Evolutionary conservation across 2,888 invertebrate genomes (phyloP), one percentile per base, ranked within the genome.

Genomic region (Scaptomyza flava): DNA sequence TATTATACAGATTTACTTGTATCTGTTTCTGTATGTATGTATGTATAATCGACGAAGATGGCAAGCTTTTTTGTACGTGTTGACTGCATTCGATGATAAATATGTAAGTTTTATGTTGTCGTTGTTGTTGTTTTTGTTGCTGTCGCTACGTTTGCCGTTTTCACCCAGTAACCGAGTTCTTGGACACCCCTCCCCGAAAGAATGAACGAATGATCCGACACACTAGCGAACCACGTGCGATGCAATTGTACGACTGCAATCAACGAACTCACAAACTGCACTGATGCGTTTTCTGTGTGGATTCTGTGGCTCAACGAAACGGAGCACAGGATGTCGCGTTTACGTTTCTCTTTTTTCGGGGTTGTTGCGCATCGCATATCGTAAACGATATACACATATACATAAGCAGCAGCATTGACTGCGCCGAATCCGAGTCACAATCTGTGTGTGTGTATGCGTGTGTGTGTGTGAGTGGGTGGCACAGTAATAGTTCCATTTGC

Each of bases 131-230:
- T 56, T 64, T 17, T 20, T 63, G 68, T 53, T 58, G 67, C 51
- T 68, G 53, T 67, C 77, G 64, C 61, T 60, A 68, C 3, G 6
- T 5, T 68, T 67, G 75, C 72, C 63, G 69, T 81, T 89, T 90
- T 90, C 84, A 89, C 89, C 89, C 81, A 90, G 89, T 90, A 89
- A 90, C 89, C 89, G 89, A 90, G 81, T 89, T 89, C 70, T 71
- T 56, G 72, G 75, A 76, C 42, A 81, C 71, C 74, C 74, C 84
- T 67, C 79, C 68, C 79, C 78, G 61, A 66, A 60, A 43, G 53
- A 60, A 30, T 64, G n/a, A 50, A 48, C 34, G 36, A 41, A 41
- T 8, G 9, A 9, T 1, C 17, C 8, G 17, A 41, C 33, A 11
- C 33, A 9, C 3, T 11, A 33, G 42, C 42, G 33, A 45, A 61